Conservation (phyloP, 2,888 invertebrate genomes). For the Stegana nigrithorax region DNA sequence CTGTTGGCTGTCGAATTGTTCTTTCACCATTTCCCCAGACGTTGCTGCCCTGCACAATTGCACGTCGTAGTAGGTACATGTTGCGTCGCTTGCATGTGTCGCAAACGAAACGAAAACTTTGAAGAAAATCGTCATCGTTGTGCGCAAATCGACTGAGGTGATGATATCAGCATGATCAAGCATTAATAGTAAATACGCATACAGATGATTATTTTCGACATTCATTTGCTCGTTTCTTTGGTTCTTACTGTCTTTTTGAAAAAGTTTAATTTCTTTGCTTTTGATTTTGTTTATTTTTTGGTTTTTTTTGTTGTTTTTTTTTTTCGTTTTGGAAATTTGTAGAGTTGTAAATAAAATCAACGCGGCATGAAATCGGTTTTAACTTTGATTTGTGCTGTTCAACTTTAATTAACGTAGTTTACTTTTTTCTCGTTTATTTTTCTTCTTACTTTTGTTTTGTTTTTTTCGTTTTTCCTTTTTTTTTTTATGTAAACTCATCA, state of each 20-base stretch:
- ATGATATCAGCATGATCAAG: constrained; percentile 61
- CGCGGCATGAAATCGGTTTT: constrained; percentile 58
- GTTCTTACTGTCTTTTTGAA: neutral
- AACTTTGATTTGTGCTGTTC: constrained; percentile 42
- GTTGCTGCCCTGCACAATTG: too few species aligned
- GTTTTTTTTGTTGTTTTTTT: constrained; percentile 2
- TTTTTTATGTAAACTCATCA: neutral
- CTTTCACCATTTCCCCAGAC: too few species aligned
- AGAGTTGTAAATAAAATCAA: constrained; percentile 32
- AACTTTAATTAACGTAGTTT: constrained; percentile 62
- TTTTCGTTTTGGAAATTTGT: neutral
- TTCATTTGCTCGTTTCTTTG: too few species aligned
- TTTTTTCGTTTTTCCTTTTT: neutral
- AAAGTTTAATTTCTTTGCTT: neutral
- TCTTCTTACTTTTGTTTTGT: constrained; percentile 6
- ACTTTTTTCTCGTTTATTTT: constrained; percentile 31
- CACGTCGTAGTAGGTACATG: too few species aligned
- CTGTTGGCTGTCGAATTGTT: too few species aligned
- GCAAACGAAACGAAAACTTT: constrained; percentile 34
- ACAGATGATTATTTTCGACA: constrained; percentile 41
- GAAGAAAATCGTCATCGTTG: constrained; percentile 47
- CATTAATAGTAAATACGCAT: constrained; percentile 59
- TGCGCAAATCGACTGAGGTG: too few species aligned
- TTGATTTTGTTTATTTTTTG: neutral
- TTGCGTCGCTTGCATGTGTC: too few species aligned